Percentiles rank a stretch among this genome's conserved stretches.
These are phyloP conservation scores for Parnassius orleans DNA, from an alignment of 2,888 invertebrate genomes.

Conservation along the genomic window DNA sequence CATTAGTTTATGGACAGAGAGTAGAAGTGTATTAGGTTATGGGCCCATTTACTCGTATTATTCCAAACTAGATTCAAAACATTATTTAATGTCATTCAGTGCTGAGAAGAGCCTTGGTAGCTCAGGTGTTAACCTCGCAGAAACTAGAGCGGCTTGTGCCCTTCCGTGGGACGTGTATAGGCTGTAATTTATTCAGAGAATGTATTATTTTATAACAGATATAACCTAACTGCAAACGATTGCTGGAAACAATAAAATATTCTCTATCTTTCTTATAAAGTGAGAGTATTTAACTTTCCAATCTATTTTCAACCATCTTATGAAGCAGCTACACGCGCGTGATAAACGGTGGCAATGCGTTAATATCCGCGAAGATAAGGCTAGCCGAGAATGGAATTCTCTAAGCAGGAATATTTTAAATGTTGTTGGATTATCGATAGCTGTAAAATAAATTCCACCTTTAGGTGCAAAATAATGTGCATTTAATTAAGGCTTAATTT, in stretches of 20 bases:
- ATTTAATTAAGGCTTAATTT: slow-evolving; percentile 55
- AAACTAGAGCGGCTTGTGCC: too few relatives aligned
- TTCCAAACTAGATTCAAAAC: too few relatives aligned
- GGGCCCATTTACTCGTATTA: too few relatives aligned
- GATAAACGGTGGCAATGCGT: slow-evolving; percentile 57
- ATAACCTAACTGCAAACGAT: too few relatives aligned
- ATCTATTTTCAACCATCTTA: slow-evolving; percentile 37
- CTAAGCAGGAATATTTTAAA: slow-evolving; percentile 49
- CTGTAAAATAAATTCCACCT: slow-evolving; percentile 47
- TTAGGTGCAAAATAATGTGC: slow-evolving; percentile 55
- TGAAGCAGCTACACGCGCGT: slow-evolving; percentile 31
- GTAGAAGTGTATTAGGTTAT: too few relatives aligned
- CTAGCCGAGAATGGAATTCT: slow-evolving; percentile 47
- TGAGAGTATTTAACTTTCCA: slow-evolving; percentile 37
- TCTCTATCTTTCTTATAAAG: slow-evolving; percentile 33
- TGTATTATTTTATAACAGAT: too few relatives aligned
- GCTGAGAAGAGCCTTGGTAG: too few relatives aligned
- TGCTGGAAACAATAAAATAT: slow-evolving; percentile 7
- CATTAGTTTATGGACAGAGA: too few relatives aligned
- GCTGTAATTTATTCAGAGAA: too few relatives aligned
- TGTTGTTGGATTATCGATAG: slow-evolving; percentile 57
- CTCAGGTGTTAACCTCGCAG: too few relatives aligned
- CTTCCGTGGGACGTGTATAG: too few relatives aligned
- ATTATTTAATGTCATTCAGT: too few relatives aligned
- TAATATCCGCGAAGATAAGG: slow-evolving; percentile 48